phyloP scores from a whole-genome alignment of 2,888 invertebrate species.

The Agriopis aurantiaria region DNA sequence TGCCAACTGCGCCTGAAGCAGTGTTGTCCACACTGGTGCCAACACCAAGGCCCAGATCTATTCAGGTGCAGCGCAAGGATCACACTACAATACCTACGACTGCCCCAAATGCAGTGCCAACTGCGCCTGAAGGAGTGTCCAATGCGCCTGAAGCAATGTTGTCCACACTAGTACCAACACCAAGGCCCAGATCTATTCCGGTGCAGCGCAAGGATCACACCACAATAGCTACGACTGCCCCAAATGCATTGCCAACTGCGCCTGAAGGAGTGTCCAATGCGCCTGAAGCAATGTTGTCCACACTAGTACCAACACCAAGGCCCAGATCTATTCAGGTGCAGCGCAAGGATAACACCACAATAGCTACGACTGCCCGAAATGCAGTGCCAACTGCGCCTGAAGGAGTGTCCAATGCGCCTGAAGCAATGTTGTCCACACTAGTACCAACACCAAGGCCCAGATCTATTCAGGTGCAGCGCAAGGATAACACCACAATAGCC shows the following conservation, averaged over 20 bases:
- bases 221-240: not conserved
- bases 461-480: too few species aligned
- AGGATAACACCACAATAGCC: too few species aligned
- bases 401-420: not conserved
- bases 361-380: not conserved
- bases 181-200: too few species aligned
- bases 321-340: not conserved
- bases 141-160: not conserved
- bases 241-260: not conserved
- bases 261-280: not conserved
- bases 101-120: not conserved
- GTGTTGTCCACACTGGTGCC: too few species aligned
- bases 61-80: too few species aligned
- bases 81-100: not conserved
- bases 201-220: too few species aligned
- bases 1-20: not conserved
- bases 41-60: too few species aligned
- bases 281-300: not conserved
- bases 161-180: not conserved
- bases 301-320: not conserved
- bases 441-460: too few species aligned
- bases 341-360: not conserved
- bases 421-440: not conserved
- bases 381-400: not conserved
- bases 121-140: not conserved